A percentile compares a stretch with the other conserved stretches of the same genome.
These are phyloP conservation scores for Danaus melanippus DNA, from an alignment of 1,140 invertebrate genomes.

Conservation along the genomic window DNA sequence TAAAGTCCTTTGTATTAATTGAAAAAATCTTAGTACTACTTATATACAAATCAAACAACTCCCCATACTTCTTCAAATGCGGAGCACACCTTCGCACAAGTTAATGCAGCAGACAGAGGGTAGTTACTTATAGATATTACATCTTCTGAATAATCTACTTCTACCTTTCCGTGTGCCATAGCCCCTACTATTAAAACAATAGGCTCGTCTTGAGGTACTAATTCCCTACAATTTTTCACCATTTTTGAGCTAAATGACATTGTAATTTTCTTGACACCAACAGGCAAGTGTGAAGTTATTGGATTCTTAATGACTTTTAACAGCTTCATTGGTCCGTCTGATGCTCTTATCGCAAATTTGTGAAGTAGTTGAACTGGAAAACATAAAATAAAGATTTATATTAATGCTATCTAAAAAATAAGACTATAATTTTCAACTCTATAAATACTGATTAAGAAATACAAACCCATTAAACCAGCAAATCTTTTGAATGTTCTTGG, in stretches of 20 bases:
- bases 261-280: slow-evolving; percentile 91
- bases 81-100: slow-evolving; percentile 96
- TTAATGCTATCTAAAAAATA: no score
- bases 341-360: slow-evolving; percentile 93
- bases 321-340: slow-evolving; percentile 91
- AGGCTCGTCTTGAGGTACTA: slow-evolving; percentile 88
- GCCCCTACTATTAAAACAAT: slow-evolving; percentile 95
- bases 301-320: slow-evolving; percentile 99
- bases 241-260: slow-evolving; percentile 92
- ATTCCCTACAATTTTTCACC: slow-evolving; percentile 82
- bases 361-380: slow-evolving; percentile 95
- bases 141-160: slow-evolving; percentile 93
- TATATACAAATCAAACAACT: slow-evolving; percentile 75
- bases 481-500: slow-evolving; percentile 98
- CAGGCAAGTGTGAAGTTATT: slow-evolving; percentile 94
- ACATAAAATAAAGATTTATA: slow-evolving; percentile 12
- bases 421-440: background rate
- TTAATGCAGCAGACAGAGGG: slow-evolving; percentile 95
- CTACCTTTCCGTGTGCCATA: slow-evolving; percentile 96
- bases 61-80: slow-evolving; percentile 98
- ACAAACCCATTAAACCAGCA: slow-evolving; percentile 95
- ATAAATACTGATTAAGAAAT: slow-evolving; percentile 1
- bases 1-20: no score
- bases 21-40: no score
- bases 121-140: slow-evolving; percentile 95